Percentiles rank a stretch among this genome's conserved stretches.
phyloP scores from a whole-genome alignment of 1,140 invertebrate species.

The Drosophila kikkawai region DNA sequence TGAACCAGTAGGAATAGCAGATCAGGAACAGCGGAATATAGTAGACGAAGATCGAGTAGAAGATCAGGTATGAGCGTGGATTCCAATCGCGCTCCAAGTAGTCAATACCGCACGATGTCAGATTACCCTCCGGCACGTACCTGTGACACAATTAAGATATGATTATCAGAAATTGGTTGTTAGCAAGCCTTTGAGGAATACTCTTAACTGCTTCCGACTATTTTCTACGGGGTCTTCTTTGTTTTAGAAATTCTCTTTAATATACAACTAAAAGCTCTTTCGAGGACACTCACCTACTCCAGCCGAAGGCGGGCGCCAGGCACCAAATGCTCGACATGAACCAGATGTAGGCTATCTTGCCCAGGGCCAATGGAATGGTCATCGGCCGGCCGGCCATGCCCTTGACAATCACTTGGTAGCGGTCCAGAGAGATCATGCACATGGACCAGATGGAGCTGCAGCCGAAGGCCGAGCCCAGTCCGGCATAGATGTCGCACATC shows the following conservation, averaged over 20 bases:
- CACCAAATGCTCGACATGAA: constrained; percentile 89
- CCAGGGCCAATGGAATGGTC: constrained; percentile 89
- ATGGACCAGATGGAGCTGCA: constrained; percentile 94
- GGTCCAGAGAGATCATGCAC: constrained; percentile 93
- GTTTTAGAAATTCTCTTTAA: background rate
- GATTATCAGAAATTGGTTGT: background rate
- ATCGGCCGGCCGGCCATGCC: constrained; percentile 89
- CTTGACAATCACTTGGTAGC: constrained; percentile 95
- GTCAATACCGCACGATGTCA: constrained; percentile 94
- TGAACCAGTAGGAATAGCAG: constrained; percentile 92
- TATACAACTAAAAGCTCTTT: background rate
- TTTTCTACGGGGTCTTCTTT: background rate
- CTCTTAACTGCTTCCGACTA: background rate
- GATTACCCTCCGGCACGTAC: constrained; percentile 95
- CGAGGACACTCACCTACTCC: constrained; percentile 87
- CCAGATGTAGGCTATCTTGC: constrained; percentile 90
- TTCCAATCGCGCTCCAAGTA: constrained; percentile 90
- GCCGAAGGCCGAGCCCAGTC: constrained; percentile 92
- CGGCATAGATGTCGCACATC: constrained; percentile 93
- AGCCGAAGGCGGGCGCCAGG: constrained; percentile 89
- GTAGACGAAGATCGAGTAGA: constrained; percentile 90
- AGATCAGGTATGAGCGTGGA: constrained; percentile 89
- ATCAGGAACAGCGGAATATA: constrained; percentile 90
- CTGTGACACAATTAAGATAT: constrained; percentile 75
- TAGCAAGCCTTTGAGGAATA: background rate